Evolutionary conservation across 2,113 vertebrate genomes (phyloP), one percentile per base, ranked within the genome.

Genomic region (Ceyx cyanopectus): DNA sequence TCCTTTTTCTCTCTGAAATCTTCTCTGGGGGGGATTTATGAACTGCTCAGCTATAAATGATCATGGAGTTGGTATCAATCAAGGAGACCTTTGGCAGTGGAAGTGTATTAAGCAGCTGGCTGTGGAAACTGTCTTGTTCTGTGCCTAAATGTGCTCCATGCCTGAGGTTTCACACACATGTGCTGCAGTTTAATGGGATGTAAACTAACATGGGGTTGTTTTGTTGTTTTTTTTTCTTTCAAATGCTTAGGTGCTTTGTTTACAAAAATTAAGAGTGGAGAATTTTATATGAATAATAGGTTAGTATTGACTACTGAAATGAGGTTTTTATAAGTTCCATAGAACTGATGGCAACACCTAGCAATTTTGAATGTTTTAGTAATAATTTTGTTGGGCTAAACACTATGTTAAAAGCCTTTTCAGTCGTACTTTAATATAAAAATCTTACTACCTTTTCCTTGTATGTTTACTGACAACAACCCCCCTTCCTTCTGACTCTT

Each of bases 251-350:
- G 92, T 94, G 85, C 91, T 96, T 94, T 89, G 91, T 95, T 96
- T 93, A 96, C 94, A 92, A 50, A 89, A 92, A 84, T 68, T 61
- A 90, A 23, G 54, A 87, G 82, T 73, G 80, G 80, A 87, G 37
- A 85, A 82, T 91, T 95, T 87, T 84, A 23, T 87, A 87, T 85
- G 58, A 78, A 54, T 75, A 92, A 80, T 92, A 92, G 63, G 43
- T 65, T 95, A 95, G 87, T 89, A 67, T 76, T 95, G 93, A 95
- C 95, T 96, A 96, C 94, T 96, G 96, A 95, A 95, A 89, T 81
- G 21, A 86, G 68, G 21, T 70, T 29, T 94, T 92, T 85, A 0
- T 89, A 91, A 92, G 72, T 96, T 91, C 89, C 63, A 0, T 58
- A 93, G 92, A 95, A 92, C 76, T 87, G 75, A 74, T 65, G 81